phyloP scores from a whole-genome alignment of 2,797 vertebrate species.

The Poecile montanus region DNA sequence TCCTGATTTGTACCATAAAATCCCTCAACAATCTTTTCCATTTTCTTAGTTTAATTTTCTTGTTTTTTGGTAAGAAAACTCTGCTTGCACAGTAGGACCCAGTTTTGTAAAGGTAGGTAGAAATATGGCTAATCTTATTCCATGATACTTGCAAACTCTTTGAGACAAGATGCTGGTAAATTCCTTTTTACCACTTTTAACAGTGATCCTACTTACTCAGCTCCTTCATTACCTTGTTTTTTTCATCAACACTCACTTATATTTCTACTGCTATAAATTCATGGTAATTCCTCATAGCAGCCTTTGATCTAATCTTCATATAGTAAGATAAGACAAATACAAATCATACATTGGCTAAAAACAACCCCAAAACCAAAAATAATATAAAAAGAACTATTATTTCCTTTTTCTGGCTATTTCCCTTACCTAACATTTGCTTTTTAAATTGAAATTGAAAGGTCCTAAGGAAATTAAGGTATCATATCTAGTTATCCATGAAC shows the following conservation, averaged over 20 bases:
- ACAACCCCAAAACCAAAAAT: fast-evolving
- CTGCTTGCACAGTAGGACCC: not conserved
- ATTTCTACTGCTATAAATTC: not conserved
- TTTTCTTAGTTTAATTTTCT: not conserved
- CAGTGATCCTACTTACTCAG: not conserved
- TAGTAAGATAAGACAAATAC: not conserved
- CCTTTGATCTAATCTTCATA: not conserved
- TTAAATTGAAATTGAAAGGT: not conserved
- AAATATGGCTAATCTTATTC: not conserved
- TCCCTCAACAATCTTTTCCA: not conserved
- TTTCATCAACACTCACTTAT: not conserved
- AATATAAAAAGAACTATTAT: not conserved
- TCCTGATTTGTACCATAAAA: not conserved
- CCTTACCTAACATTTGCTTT: not conserved
- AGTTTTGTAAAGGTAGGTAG: not conserved
- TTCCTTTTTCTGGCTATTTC: not conserved
- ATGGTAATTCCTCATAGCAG: not conserved
- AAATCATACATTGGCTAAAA: not conserved
- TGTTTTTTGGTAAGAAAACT: not conserved
- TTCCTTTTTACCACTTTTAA: not conserved
- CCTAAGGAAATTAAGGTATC: not conserved
- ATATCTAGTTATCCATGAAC: not conserved
- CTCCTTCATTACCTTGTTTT: not conserved
- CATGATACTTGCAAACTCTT: not conserved
- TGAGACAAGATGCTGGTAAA: not conserved